Percentiles rank a stretch among this genome's conserved stretches.
These are phyloP conservation scores for Yponomeuta plumbellus DNA, from an alignment of 2,888 invertebrate genomes.

Conservation along the genomic window DNA sequence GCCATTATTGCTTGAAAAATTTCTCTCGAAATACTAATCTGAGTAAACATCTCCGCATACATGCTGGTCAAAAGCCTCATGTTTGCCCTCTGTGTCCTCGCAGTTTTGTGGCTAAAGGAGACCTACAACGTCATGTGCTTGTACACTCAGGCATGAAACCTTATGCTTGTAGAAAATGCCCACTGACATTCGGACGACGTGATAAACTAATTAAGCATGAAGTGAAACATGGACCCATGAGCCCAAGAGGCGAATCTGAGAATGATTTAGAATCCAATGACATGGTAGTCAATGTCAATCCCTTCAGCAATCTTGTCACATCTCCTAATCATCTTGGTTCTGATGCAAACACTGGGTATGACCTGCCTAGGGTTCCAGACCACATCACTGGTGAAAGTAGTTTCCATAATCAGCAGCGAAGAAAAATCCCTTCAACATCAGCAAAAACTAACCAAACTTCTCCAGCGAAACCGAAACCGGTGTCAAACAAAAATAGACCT, in stretches of 20 bases:
- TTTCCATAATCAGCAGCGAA: constrained; percentile 57
- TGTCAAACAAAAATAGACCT: constrained; percentile 57
- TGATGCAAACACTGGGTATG: constrained; percentile 52
- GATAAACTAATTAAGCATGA: constrained; percentile 83
- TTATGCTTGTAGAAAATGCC: constrained; percentile 80
- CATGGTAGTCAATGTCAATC: constrained; percentile 79
- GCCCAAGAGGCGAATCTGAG: constrained; percentile 36
- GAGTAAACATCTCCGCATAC: constrained; percentile 84
- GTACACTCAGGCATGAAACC: constrained; percentile 82
- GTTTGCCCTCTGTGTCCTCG: constrained; percentile 84
- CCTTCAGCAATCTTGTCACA: constrained; percentile 69
- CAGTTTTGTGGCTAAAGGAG: constrained; percentile 82
- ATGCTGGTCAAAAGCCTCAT: constrained; percentile 82
- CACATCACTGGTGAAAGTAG: constrained; percentile 70
- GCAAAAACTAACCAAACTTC: constrained; percentile 43
- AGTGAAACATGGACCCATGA: constrained; percentile 73
- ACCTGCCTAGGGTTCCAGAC: constrained; percentile 69
- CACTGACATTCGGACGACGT: constrained; percentile 80
- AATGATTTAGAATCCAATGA: constrained; percentile 59
- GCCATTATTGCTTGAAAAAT: constrained; percentile 83
- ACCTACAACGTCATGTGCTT: constrained; percentile 80
- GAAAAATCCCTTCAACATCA: constrained; percentile 41
- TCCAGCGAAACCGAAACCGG: constrained; percentile 49
- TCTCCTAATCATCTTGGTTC: constrained; percentile 52
- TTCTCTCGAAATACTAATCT: constrained; percentile 87